Base-by-base conservation (phyloP, 2,888 invertebrate species). In the Laspeyria flexula region DNA sequence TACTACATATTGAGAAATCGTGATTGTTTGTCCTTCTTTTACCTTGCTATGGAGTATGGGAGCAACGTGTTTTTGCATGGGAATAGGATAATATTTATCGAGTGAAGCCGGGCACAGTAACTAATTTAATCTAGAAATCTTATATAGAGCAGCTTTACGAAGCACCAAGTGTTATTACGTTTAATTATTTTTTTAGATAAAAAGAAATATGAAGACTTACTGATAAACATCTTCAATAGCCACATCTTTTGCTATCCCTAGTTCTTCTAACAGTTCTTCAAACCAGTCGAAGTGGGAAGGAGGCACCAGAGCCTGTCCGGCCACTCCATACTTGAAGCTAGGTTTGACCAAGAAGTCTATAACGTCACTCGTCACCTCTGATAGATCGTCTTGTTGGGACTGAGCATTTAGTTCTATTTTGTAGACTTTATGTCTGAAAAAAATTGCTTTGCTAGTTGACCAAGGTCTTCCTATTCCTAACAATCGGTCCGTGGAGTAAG, bases 341-440 rank as follows among this genome's bases (percentile, higher is more conserved):
- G 90, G 90, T 6, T 73, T 81, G 39, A 73, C 69, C 83, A 80
- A 83, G 47, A 72, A 88, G 41, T 89, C 88, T 6, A 89, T 65
- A 0, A 61, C 3, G 43, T 88, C 86, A 43, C 66, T 75, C 46
- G 83, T 81, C 0, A 90, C 38, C 2, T 64, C 27, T 9, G 37
- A 23, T 1, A 51, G n/a, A 0, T 21, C 12, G 5, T 82, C 70
- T 48, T 85, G 79, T 49, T 90, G 86, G 0, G 55, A 18, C 55
- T 72, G 52, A 1, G 55, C 68, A 0, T 60, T 16, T 0, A 89
- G 34, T 39, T 73, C 66, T 4, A 90, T 46, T 9, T 78, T 84
- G 61, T 90, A 90, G 0, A 90, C 79, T 71, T 78, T 82, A 40
- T 77, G 75, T n/a, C 90, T 90, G 73, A 9, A 77, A 55, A 29